These are phyloP conservation scores for Sebastes vulpes DNA, from an alignment of 2,797 vertebrate species.

Conservation along the genomic window DNA sequence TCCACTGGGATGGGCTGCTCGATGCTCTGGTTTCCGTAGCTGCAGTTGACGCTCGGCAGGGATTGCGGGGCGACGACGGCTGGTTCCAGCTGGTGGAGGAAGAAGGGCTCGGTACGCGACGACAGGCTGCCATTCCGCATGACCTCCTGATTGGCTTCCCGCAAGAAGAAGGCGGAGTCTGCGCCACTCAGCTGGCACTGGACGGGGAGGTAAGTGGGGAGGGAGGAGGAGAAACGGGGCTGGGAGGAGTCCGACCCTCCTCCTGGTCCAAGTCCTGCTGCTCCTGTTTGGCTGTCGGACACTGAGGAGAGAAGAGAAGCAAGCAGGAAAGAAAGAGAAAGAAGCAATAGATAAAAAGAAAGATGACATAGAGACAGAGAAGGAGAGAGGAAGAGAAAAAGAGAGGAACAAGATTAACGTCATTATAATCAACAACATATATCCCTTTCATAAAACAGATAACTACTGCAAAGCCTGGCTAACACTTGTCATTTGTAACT, in stretches of 20 bases:
- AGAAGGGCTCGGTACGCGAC: conserved; percentile 90
- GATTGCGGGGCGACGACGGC: conserved; percentile 64
- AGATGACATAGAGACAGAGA: neutral
- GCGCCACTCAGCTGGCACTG: conserved; percentile 87
- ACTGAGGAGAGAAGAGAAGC: conserved; percentile 73
- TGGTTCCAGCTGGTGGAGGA: conserved; percentile 88
- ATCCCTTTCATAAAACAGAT: neutral
- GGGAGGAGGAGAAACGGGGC: conserved; percentile 88
- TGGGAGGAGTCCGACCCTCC: conserved; percentile 68
- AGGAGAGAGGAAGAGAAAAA: neutral
- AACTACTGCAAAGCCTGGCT: neutral
- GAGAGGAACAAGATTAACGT: neutral
- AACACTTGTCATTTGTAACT: neutral
- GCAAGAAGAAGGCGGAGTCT: conserved; percentile 92
- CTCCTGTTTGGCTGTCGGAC: conserved; percentile 72
- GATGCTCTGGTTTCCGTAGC: conserved; percentile 90
- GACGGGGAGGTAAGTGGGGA: conserved; percentile 91
- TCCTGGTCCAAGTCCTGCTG: conserved; percentile 65
- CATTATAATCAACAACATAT: neutral
- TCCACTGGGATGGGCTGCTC: conserved; percentile 88
- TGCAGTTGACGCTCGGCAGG: conserved; percentile 89
- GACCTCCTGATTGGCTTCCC: conserved; percentile 94
- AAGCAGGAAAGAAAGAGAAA: neutral
- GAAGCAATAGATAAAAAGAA: neutral
- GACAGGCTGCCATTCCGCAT: conserved; percentile 94